Evolutionary conservation across 2,888 invertebrate genomes (phyloP).

Genomic region (Plebejus anna): DNA sequence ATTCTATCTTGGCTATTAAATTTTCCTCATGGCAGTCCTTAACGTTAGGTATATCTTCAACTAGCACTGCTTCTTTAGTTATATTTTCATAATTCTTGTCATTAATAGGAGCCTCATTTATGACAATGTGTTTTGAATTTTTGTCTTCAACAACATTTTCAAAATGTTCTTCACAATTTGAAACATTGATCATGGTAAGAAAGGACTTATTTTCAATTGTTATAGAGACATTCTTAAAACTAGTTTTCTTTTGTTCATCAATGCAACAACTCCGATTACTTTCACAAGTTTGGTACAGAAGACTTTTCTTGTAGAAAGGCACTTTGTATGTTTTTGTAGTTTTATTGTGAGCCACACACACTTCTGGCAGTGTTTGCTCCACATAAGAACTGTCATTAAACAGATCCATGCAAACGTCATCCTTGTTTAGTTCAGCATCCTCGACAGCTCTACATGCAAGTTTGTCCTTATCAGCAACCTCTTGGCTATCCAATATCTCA

Average conservation of each 20-base stretch:
- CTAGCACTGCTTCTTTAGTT: not conserved
- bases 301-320: slow-evolving; percentile 57
- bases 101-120: not conserved
- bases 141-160: slow-evolving; percentile 25
- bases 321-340: slow-evolving; percentile 43
- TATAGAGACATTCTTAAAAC: slow-evolving; percentile 35
- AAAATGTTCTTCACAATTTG: slow-evolving; percentile 39
- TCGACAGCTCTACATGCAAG: slow-evolving; percentile 57
- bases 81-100: not conserved
- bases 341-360: slow-evolving; percentile 12
- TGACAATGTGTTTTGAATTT: slow-evolving; percentile 5
- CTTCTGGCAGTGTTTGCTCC: slow-evolving; percentile 10
- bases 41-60: not conserved
- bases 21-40: not conserved
- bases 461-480: slow-evolving; percentile 58
- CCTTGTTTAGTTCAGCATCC: slow-evolving; percentile 47
- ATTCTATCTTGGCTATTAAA: slow-evolving; percentile 35
- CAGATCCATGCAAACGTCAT: slow-evolving; percentile 11
- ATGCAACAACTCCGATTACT: slow-evolving; percentile 40
- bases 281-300: slow-evolving; percentile 48
- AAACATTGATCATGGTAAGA: slow-evolving; percentile 46
- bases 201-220: slow-evolving; percentile 36
- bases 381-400: slow-evolving; percentile 22
- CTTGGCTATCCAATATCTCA: slow-evolving; percentile 38
- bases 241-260: slow-evolving; percentile 26